A percentile compares a stretch with the other conserved stretches of the same genome.
These are phyloP conservation scores for Drosophila kanapiae DNA, from an alignment of 1,140 invertebrate genomes.

Conservation along the genomic window DNA sequence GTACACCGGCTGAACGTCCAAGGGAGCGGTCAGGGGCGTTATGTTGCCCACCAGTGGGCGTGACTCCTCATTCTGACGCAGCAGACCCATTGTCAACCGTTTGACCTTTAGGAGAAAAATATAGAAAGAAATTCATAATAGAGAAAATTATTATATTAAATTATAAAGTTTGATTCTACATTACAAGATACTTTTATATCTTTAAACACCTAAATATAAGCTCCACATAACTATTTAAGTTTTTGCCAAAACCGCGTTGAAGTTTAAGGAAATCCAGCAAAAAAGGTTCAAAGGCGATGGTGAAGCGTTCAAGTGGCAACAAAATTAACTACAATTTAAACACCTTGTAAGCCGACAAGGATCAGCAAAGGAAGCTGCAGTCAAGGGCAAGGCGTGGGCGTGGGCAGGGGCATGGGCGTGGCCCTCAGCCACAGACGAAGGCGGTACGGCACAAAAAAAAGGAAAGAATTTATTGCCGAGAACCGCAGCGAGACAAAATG, in stretches of 20 bases:
- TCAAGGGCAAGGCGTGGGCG: constrained; percentile 22
- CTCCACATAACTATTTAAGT: not conserved
- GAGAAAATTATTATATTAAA: no score
- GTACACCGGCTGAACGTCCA: constrained; percentile 83
- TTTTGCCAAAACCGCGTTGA: not conserved
- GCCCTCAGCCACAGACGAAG: constrained; percentile 61
- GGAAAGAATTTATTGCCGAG: constrained; percentile 77
- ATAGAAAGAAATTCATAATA: not conserved
- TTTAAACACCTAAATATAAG: not conserved
- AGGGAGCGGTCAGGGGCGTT: constrained; percentile 53
- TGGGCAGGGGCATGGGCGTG: constrained; percentile 23
- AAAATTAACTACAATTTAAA: constrained; percentile 84
- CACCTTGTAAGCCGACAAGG: constrained; percentile 71
- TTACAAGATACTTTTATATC: not conserved
- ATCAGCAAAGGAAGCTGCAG: constrained; percentile 48
- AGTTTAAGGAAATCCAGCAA: constrained; percentile 34
- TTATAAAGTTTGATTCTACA: no score
- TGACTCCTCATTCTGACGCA: constrained; percentile 86
- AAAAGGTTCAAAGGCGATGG: constrained; percentile 33
- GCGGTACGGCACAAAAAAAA: constrained; percentile 23
- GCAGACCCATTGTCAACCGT: constrained; percentile 77
- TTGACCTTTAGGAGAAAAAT: constrained; percentile 60
- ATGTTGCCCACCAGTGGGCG: constrained; percentile 86
- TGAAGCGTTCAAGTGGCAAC: constrained; percentile 73
- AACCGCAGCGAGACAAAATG: constrained; percentile 82